Evolutionary conservation across 2,797 vertebrate genomes (phyloP).

Genomic region (Leptatherina wallacei): DNA sequence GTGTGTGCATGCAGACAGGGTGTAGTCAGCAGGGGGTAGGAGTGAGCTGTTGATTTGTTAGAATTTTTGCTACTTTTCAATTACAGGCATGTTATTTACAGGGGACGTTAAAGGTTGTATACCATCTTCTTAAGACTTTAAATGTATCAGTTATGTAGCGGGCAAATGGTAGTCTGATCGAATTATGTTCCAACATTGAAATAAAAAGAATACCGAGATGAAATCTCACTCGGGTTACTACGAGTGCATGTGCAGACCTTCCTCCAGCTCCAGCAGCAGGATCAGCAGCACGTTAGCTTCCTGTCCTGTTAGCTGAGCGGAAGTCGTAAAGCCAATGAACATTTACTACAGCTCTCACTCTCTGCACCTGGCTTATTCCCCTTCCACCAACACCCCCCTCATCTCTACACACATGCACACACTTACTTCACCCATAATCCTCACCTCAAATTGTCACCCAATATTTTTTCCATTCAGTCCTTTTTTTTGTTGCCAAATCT

Average conservation of each 20-base stretch:
- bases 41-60: constrained; percentile 55
- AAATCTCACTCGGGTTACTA: neutral
- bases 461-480: neutral
- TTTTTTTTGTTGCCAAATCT: neutral
- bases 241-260: constrained; percentile 24
- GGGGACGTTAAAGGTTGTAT: constrained; percentile 40
- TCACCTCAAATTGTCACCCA: constrained; percentile 1
- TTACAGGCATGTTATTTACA: constrained; percentile 62
- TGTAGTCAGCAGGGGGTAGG: constrained; percentile 68
- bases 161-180: neutral
- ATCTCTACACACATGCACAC: constrained; percentile 40
- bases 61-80: constrained; percentile 40
- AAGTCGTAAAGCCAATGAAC: constrained; percentile 79
- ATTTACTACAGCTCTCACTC: constrained; percentile 67
- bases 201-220: neutral
- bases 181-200: neutral
- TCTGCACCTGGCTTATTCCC: constrained; percentile 71
- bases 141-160: constrained; percentile 18
- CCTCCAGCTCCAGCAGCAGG: constrained; percentile 28
- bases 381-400: constrained; percentile 42
- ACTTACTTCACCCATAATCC: constrained; percentile 38
- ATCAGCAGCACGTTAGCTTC: constrained; percentile 68
- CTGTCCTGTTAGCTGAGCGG: constrained; percentile 77
- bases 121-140: constrained; percentile 41
- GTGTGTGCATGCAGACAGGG: constrained; percentile 1